Base-by-base conservation (phyloP, 2,888 invertebrate species). In the Perithous albicinctus region DNA sequence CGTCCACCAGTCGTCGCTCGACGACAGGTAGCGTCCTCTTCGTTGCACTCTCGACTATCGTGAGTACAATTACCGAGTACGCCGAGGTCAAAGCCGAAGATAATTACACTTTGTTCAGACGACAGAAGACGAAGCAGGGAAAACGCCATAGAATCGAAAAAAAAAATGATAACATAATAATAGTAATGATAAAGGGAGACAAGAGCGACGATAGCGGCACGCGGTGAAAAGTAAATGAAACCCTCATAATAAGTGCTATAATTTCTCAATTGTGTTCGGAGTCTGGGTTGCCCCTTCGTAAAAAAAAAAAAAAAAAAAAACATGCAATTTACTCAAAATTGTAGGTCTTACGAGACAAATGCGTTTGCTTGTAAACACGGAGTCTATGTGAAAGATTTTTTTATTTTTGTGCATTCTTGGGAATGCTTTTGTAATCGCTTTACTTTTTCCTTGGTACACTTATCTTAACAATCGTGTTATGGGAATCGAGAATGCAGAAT, bases 221-320 rank as follows among this genome's bases (percentile, higher is more conserved):
- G 59, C 73, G 56, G 46, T 43, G 46, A 69, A 67, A 82, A 72
- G 66, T 54, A 73, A 76, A 83, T 79, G 72, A 69, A 80, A 66
- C 48, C 48, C 63, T 51, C 20, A 54, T 54, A 35, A 79, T 67
- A 73, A 72, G 66, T 54, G 69, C 59, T 79, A 46, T 82, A 76
- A 82, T 82, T 82, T 76, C 67, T 76, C 76, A 82, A 82, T 76
- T 76, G 82, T 72, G 20, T 67, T 72, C 75, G 67, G 38, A 70
- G 75, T 78, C 69, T 46, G 15, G 20, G 32, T 23, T 56, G 8
- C 18, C 20, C 48, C 8, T 48, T 63, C 20, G 43, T 20, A 56
- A 69, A 43, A 66, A 63, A 76, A 15, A 35, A 18, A 20, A 48
- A 3, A 46, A 20, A 7, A 18, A 48, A 20, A 46, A 5, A 72